These are phyloP conservation scores for Nomada hirtipes DNA, from an alignment of 2,888 invertebrate genomes.

Conservation along the genomic window DNA sequence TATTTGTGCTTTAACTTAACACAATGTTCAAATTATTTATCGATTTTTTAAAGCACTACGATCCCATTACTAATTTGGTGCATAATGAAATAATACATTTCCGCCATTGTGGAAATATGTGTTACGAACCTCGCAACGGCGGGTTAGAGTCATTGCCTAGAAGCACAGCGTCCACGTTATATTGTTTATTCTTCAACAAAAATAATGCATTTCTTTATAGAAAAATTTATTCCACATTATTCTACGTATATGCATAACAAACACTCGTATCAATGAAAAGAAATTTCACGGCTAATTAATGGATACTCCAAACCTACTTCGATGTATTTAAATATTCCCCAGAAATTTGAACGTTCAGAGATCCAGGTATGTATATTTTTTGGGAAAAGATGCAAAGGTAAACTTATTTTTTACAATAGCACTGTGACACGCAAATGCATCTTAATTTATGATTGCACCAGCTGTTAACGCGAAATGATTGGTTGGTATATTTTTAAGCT, in stretches of 20 bases:
- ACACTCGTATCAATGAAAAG: not conserved
- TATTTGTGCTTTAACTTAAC: not conserved
- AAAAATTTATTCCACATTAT: not conserved
- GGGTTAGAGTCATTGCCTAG: not conserved
- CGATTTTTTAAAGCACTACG: constrained; percentile 13
- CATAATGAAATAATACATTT: not conserved
- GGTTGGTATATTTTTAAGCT: not conserved
- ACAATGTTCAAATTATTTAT: not conserved
- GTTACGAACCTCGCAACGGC: constrained; percentile 11
- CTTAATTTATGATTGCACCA: not conserved
- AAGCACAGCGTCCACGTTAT: not conserved
- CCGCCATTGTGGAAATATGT: constrained; percentile 48
- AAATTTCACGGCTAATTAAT: not conserved
- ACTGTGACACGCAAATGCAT: not conserved
- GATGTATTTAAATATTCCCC: not conserved
- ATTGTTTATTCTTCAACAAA: constrained; percentile 1
- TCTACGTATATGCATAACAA: not conserved
- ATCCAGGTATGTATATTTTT: not conserved
- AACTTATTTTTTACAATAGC: not conserved
- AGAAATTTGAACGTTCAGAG: not conserved
- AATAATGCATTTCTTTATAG: not conserved
- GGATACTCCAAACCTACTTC: not conserved
- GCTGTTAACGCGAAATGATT: not conserved
- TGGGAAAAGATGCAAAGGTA: not conserved
- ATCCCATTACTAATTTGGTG: constrained; percentile 25